A percentile compares a stretch with the other conserved stretches of the same genome.
Conservation (phyloP, 2,888 invertebrate genomes). For the Panzeria rudis region DNA sequence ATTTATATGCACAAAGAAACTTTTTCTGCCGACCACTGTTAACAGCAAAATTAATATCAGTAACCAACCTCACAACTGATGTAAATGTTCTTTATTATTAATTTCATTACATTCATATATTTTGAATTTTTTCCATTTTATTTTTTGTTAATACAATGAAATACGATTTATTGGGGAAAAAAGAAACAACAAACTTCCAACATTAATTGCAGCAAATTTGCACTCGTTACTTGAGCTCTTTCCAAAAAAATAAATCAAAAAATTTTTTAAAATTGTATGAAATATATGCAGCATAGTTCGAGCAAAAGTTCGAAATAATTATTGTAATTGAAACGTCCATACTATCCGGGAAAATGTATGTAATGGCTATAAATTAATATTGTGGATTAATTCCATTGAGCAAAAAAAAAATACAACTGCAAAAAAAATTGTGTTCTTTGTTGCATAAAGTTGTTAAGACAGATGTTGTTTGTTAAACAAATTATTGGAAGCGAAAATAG, state of each 20-base stretch:
- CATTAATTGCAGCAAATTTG: conserved; percentile 59
- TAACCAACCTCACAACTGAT: conserved; percentile 12
- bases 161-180: conserved; percentile 25
- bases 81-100: conserved; percentile 40
- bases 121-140: background rate
- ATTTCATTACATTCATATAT: conserved; percentile 30
- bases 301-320: conserved; percentile 24
- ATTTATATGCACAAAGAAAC: too few species aligned
- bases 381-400: conserved; percentile 52
- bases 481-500: background rate
- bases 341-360: conserved; percentile 36
- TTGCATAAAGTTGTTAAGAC: conserved; percentile 36
- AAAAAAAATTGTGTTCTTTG: background rate
- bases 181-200: conserved; percentile 39
- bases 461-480: conserved; percentile 50
- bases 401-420: conserved; percentile 17
- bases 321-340: conserved; percentile 40
- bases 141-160: background rate
- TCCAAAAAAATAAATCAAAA: background rate
- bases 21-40: background rate
- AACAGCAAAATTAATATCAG: background rate
- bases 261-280: background rate
- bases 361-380: conserved; percentile 56
- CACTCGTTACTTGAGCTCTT: conserved; percentile 21
- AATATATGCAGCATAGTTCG: background rate